Conservation (phyloP, 1,140 invertebrate genomes). For the Hesperophylax magnus region DNA sequence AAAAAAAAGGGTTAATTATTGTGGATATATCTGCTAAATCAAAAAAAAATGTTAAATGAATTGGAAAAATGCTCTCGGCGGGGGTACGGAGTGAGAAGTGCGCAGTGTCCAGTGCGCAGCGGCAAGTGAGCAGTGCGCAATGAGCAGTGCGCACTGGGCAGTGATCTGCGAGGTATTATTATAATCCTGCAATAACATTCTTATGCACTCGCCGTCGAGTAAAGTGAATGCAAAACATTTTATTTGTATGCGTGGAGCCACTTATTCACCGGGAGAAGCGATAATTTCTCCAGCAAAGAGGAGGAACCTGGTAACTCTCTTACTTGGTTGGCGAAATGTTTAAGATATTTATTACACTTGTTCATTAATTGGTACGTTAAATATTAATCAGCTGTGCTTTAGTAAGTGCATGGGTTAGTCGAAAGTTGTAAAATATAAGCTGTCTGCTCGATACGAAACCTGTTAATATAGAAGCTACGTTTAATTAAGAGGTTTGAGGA, state of each 20-base stretch:
- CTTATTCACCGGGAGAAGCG: constrained; percentile 28
- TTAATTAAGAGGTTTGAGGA: no score
- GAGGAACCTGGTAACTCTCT: no score
- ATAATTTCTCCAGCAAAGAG: constrained; percentile 8
- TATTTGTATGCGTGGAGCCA: constrained; percentile 38
- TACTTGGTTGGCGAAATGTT: neutral
- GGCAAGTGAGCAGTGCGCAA: neutral
- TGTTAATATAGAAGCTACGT: no score
- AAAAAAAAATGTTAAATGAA: neutral
- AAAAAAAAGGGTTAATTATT: no score
- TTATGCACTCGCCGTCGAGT: constrained; percentile 21
- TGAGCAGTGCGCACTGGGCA: neutral
- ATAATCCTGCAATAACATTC: constrained; percentile 19
- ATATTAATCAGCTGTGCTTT: no score
- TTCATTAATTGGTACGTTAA: neutral
- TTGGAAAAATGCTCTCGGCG: neutral
- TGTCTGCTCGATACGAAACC: no score
- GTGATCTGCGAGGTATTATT: constrained; percentile 3
- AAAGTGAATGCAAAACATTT: constrained; percentile 39
- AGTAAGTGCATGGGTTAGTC: no score
- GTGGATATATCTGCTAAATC: neutral
- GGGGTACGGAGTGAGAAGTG: neutral
- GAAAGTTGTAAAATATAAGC: no score
- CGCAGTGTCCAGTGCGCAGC: no score
- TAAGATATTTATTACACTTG: neutral